These are phyloP conservation scores for Danio jaintianensis DNA, from an alignment of 2,797 vertebrate genomes.

Conservation along the genomic window DNA sequence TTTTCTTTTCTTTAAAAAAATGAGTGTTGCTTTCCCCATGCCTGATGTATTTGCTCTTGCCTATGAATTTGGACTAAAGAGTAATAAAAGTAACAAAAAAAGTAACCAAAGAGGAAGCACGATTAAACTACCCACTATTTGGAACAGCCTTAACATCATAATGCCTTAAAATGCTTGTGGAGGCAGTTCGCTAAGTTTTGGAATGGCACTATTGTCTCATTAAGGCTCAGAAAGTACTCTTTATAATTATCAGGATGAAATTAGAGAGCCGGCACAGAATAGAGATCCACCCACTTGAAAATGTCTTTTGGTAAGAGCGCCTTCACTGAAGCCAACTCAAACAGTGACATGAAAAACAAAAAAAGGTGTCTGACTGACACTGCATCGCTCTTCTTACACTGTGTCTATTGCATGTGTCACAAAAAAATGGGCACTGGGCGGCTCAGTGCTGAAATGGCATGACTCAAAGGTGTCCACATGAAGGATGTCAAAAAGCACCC, in stretches of 20 bases:
- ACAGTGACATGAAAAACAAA: constrained; percentile 19
- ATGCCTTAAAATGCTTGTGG: not conserved
- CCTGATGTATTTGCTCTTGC: not conserved
- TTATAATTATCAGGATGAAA: constrained; percentile 14
- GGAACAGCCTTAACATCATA: not conserved
- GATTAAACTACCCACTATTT: not conserved
- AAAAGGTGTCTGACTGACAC: constrained; percentile 13
- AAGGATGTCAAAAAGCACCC: constrained; percentile 29
- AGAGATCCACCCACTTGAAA: constrained; percentile 20
- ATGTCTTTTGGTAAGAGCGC: constrained; percentile 2
- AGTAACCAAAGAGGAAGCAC: not conserved
- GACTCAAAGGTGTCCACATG: constrained; percentile 19
- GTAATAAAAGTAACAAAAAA: not conserved
- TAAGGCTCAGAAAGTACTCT: not conserved
- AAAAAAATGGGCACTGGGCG: not conserved
- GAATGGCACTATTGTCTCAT: constrained; percentile 5
- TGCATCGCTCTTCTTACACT: constrained; percentile 1
- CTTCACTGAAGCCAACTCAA: not conserved
- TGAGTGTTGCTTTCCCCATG: not conserved
- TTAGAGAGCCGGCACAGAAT: constrained; percentile 2
- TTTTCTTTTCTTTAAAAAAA: too few species aligned
- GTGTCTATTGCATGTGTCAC: constrained; percentile 20
- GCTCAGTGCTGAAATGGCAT: constrained; percentile 20
- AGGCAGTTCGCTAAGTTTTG: not conserved
- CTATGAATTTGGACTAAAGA: not conserved